Conservation (phyloP, 2,113 vertebrate genomes). For the Heliornis fulica region DNA sequence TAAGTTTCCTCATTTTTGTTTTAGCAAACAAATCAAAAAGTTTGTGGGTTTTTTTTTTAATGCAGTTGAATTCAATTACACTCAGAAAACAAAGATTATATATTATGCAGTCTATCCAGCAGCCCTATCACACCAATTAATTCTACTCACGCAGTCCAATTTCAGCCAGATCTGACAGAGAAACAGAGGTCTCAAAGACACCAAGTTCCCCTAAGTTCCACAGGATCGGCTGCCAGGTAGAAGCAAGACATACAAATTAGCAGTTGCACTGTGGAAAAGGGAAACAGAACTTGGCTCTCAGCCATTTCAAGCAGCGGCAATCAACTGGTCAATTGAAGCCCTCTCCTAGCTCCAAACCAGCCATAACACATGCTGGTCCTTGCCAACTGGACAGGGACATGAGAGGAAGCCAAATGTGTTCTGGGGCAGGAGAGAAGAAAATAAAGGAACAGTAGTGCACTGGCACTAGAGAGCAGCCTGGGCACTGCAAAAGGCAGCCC, state of each 20-base stretch:
- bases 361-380: constrained; percentile 10
- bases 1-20: neutral
- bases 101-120: neutral
- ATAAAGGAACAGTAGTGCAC: neutral
- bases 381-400: neutral
- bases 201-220: neutral
- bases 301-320: constrained; percentile 34
- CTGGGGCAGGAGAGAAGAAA: neutral
- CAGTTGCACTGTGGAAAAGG: constrained; percentile 1
- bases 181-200: neutral
- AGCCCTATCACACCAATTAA: neutral
- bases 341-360: constrained; percentile 31
- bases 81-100: neutral
- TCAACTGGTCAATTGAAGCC: constrained; percentile 33
- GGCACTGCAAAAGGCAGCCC: neutral
- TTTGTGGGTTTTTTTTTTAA: too few relatives aligned
- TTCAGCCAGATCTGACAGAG: constrained; percentile 18
- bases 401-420: neutral
- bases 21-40: neutral
- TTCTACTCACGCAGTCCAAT: neutral
- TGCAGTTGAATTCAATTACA: neutral
- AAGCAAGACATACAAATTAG: constrained; percentile 41
- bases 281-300: constrained; percentile 32
- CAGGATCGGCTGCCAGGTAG: neutral
- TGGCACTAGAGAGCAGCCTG: neutral